These are phyloP conservation scores for Burhinus bistriatus DNA, from an alignment of 2,113 vertebrate genomes.

Conservation along the genomic window DNA sequence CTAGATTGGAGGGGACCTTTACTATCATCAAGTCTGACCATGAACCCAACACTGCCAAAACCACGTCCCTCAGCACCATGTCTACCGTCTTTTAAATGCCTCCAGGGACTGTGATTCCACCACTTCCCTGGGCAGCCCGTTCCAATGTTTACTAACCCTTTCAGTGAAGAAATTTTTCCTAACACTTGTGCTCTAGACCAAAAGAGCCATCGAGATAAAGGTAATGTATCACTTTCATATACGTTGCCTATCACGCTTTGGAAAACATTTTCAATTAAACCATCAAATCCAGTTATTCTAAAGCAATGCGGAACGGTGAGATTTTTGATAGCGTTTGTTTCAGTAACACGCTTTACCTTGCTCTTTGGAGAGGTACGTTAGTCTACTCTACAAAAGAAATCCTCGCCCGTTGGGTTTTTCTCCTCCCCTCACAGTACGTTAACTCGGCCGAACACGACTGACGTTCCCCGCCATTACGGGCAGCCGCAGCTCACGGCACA, in stretches of 20 bases:
- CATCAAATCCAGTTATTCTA: background rate
- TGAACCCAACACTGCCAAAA: background rate
- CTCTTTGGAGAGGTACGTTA: rapidly evolving
- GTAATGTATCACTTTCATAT: background rate
- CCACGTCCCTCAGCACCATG: background rate
- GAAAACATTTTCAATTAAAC: background rate
- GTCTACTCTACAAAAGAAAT: too few species aligned
- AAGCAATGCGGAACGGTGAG: rapidly evolving
- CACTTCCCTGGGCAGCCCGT: background rate
- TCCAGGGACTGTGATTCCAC: background rate
- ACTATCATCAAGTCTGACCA: background rate
- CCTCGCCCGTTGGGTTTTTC: background rate
- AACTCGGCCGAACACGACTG: rapidly evolving
- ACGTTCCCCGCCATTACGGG: rapidly evolving
- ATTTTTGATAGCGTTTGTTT: rapidly evolving
- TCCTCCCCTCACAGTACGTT: background rate
- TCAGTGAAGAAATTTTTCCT: background rate
- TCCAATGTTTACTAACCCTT: background rate
- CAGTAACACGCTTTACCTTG: background rate
- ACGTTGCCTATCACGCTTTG: background rate
- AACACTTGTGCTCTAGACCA: background rate
- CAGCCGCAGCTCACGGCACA: rapidly evolving
- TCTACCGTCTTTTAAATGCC: background rate
- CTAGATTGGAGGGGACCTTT: background rate
- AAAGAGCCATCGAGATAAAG: background rate